These are phyloP conservation scores for Amphipoea lucens DNA, from an alignment of 2,888 invertebrate genomes.

Conservation along the genomic window DNA sequence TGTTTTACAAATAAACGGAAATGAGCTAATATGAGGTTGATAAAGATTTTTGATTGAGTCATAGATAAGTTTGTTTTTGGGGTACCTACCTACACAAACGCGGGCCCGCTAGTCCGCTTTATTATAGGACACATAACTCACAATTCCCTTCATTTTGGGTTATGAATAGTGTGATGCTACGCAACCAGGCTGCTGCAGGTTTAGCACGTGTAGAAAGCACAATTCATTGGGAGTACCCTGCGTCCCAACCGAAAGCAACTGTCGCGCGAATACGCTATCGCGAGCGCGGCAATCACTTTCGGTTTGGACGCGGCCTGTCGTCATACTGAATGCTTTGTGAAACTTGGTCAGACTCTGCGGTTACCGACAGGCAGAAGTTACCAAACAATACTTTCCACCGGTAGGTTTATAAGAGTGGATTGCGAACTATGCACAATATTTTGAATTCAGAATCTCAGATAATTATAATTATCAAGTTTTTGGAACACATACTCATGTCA, in stretches of 20 bases:
- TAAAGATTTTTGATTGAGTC: slow-evolving; percentile 11
- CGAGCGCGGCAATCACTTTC: neutral
- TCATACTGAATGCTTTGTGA: too few relatives aligned
- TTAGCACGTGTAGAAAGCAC: neutral
- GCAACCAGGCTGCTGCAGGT: neutral
- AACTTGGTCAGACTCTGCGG: too few relatives aligned
- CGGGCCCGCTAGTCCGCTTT: neutral
- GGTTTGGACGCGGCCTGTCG: neutral
- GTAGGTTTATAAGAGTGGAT: too few relatives aligned
- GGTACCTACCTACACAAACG: neutral
- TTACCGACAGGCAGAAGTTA: too few relatives aligned
- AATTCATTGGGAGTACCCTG: neutral
- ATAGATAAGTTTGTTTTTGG: neutral
- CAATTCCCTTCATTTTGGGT: neutral
- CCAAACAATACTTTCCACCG: too few relatives aligned
- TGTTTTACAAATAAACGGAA: slow-evolving; percentile 12
- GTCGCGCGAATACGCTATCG: neutral
- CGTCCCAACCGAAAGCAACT: neutral
- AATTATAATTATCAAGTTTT: too few relatives aligned
- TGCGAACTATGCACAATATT: too few relatives aligned
- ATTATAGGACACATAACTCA: neutral
- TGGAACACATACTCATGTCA: too few relatives aligned
- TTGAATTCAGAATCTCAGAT: too few relatives aligned
- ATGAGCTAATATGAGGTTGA: slow-evolving; percentile 7
- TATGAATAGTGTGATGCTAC: neutral